Evolutionary conservation across 2,113 vertebrate species (phyloP).

Genomic region (Fulica atra): DNA sequence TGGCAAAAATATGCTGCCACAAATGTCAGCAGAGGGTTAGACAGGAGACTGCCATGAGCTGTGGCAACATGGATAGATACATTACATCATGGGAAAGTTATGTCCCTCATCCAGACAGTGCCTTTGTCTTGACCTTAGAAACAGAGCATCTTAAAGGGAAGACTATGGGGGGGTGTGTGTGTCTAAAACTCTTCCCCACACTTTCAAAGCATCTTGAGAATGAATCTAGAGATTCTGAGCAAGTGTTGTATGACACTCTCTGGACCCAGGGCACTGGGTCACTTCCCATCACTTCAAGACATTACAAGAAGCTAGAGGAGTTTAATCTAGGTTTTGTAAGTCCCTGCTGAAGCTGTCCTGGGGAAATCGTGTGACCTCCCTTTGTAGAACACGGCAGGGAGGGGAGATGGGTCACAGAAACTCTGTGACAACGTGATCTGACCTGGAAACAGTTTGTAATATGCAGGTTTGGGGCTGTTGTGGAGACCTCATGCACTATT

Average conservation of each 20-base stretch:
- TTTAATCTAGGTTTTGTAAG: not conserved
- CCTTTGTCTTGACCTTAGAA: not conserved
- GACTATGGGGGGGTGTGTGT: not conserved
- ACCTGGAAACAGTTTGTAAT: not conserved
- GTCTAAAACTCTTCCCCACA: not conserved
- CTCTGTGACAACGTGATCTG: not conserved
- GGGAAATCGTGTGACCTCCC: not conserved
- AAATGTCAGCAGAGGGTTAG: not conserved
- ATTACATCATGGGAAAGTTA: too few species aligned
- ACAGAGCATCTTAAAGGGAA: not conserved
- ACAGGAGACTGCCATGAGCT: not conserved
- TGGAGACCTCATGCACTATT: not conserved
- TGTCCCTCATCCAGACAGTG: not conserved
- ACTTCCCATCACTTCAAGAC: not conserved
- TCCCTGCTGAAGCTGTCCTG: not conserved
- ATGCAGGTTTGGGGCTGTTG: not conserved
- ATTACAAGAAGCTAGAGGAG: not conserved
- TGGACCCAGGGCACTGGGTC: not conserved
- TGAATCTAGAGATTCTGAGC: not conserved
- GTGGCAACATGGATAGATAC: too few species aligned
- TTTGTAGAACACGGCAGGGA: not conserved
- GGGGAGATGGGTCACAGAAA: not conserved
- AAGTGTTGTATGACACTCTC: not conserved
- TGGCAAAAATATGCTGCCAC: not conserved
- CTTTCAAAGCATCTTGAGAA: not conserved